phyloP scores from a whole-genome alignment of 2,797 vertebrate genomes.

The Psittacula derbiana region DNA sequence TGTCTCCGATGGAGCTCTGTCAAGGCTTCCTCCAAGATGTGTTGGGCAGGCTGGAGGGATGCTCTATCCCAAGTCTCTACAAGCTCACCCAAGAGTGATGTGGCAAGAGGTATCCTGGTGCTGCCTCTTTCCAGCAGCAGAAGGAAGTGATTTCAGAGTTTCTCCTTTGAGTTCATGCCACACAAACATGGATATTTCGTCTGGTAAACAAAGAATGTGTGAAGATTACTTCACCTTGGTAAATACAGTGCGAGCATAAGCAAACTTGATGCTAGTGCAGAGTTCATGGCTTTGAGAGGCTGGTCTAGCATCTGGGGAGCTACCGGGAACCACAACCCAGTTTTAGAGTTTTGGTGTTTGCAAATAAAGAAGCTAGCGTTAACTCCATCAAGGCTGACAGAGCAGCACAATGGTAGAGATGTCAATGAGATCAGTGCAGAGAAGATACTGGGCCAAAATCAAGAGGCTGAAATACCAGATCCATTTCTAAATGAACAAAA shows the following conservation, averaged over 20 bases:
- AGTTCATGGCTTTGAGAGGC: background rate
- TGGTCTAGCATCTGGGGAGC: background rate
- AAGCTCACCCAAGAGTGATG: background rate
- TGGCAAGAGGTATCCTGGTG: background rate
- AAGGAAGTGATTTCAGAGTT: background rate
- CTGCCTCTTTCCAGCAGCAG: background rate
- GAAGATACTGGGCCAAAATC: background rate
- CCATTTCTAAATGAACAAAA: background rate
- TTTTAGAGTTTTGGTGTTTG: background rate
- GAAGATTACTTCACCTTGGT: background rate
- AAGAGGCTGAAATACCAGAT: background rate
- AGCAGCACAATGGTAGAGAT: background rate
- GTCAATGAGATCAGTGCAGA: background rate
- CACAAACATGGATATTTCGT: background rate
- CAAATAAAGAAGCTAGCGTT: background rate
- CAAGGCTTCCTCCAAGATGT: background rate
- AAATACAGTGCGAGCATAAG: background rate
- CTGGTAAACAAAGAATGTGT: background rate
- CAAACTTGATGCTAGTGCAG: rapidly evolving
- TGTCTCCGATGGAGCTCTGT: background rate
- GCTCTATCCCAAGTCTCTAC: background rate
- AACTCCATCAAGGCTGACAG: background rate
- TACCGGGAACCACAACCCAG: background rate
- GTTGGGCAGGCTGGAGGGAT: background rate
- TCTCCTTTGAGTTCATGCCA: background rate